A percentile compares a stretch with the other conserved stretches of the same genome.
phyloP scores from a whole-genome alignment of 2,888 invertebrate species.

The Polyommatus icarus region DNA sequence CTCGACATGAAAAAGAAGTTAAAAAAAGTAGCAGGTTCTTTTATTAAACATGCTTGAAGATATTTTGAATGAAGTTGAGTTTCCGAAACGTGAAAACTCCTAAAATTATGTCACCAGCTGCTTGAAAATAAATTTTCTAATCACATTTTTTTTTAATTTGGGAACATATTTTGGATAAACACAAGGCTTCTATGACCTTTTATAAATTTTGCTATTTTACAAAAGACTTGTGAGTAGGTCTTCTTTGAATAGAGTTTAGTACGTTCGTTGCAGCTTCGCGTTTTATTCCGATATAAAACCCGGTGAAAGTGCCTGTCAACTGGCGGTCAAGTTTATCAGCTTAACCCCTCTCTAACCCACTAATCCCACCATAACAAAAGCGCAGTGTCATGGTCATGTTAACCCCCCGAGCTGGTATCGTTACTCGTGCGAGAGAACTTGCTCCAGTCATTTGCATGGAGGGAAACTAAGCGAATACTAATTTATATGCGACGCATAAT shows the following conservation, averaged over 20 bases:
- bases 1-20: background rate
- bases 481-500: background rate
- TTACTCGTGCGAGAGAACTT: background rate
- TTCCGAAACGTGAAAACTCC: background rate
- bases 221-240: too few relatives aligned
- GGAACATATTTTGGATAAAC: too few relatives aligned
- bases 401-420: background rate
- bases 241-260: too few relatives aligned
- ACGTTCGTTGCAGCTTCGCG: background rate
- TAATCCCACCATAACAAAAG: background rate
- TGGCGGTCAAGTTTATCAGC: conserved; percentile 12
- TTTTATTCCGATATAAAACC: background rate
- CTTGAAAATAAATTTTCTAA: background rate
- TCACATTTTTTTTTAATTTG: too few relatives aligned
- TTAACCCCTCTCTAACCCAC: background rate
- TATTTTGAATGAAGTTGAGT: too few relatives aligned
- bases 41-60: too few relatives aligned
- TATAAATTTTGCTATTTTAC: too few relatives aligned
- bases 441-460: background rate
- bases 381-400: background rate
- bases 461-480: background rate
- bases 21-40: background rate
- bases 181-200: too few relatives aligned
- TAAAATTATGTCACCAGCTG: background rate
- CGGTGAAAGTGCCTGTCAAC: background rate